Evolutionary conservation across 2,888 invertebrate species (phyloP).

Genomic region (Clitarchus hookeri): DNA sequence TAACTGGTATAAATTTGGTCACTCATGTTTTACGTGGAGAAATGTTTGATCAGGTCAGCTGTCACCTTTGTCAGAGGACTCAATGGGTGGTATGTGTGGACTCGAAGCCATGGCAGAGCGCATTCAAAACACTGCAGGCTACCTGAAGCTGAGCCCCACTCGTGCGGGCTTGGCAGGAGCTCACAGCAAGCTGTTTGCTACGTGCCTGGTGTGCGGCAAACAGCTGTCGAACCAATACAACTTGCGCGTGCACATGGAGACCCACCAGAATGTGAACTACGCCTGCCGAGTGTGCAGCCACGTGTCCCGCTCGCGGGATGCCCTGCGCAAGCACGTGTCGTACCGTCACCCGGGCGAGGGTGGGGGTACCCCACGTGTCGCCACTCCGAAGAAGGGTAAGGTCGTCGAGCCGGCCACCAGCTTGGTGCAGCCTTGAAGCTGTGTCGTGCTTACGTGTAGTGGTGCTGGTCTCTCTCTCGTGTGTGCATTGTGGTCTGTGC

Average conservation of each 20-base stretch:
- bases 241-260: constrained; percentile 86
- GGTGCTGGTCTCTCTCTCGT: too few relatives aligned
- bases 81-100: constrained; percentile 38
- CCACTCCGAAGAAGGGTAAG: neutral
- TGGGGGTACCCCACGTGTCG: neutral
- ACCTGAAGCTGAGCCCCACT: constrained; percentile 18
- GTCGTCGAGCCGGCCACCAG: neutral
- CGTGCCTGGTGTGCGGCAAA: constrained; percentile 84
- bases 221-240: constrained; percentile 90
- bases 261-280: constrained; percentile 85
- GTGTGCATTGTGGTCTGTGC: too few relatives aligned
- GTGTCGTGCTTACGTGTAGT: neutral
- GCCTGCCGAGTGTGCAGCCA: constrained; percentile 86
- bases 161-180: neutral
- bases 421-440: neutral
- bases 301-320: constrained; percentile 85
- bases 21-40: neutral
- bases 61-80: constrained; percentile 40
- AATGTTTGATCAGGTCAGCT: constrained; percentile 28
- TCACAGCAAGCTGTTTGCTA: constrained; percentile 61
- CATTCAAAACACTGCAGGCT: too few relatives aligned
- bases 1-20: too few relatives aligned
- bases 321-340: constrained; percentile 85
- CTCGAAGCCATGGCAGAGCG: constrained; percentile 27
- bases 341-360: constrained; percentile 74